Evolutionary conservation across 2,888 invertebrate species (phyloP).

Genomic region (Hyppa rectilinea): DNA sequence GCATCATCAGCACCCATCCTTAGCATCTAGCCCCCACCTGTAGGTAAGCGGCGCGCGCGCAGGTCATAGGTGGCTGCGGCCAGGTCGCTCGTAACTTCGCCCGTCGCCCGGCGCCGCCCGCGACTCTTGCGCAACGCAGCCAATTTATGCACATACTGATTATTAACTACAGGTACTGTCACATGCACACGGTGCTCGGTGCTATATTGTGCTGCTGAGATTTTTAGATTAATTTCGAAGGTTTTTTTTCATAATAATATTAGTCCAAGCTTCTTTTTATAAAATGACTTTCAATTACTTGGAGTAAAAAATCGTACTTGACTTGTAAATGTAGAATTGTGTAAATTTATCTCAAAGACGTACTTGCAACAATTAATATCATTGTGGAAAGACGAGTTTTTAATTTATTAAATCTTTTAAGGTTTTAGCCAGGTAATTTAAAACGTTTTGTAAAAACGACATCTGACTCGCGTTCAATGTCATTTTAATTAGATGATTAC

Average conservation of each 20-base stretch:
- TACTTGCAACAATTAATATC: neutral
- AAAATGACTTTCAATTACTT: neutral
- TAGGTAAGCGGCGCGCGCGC: slow-evolving; percentile 59
- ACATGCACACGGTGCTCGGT: slow-evolving; percentile 12
- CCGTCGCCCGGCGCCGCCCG: slow-evolving; percentile 61
- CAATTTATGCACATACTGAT: slow-evolving; percentile 63
- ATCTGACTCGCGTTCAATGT: neutral
- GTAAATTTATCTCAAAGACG: neutral
- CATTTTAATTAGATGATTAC: neutral
- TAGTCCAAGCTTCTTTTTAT: neutral
- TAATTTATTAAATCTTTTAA: neutral
- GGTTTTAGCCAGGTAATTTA: no score
- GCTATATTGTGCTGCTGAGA: neutral
- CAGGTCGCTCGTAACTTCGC: slow-evolving; percentile 66
- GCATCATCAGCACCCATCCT: slow-evolving; percentile 35
- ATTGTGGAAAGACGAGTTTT: neutral
- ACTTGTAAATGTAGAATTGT: neutral
- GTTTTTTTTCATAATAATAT: neutral
- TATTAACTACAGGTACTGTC: slow-evolving; percentile 58
- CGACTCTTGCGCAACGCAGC: slow-evolving; percentile 61
- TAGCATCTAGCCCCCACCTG: slow-evolving; percentile 44
- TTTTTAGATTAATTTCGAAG: neutral
- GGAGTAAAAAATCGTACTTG: no score
- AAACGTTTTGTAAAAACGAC: neutral
- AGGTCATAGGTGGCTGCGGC: slow-evolving; percentile 65